Base-by-base conservation (phyloP, 2,113 vertebrate genomes). In the Misgurnus anguillicaudatus region DNA sequence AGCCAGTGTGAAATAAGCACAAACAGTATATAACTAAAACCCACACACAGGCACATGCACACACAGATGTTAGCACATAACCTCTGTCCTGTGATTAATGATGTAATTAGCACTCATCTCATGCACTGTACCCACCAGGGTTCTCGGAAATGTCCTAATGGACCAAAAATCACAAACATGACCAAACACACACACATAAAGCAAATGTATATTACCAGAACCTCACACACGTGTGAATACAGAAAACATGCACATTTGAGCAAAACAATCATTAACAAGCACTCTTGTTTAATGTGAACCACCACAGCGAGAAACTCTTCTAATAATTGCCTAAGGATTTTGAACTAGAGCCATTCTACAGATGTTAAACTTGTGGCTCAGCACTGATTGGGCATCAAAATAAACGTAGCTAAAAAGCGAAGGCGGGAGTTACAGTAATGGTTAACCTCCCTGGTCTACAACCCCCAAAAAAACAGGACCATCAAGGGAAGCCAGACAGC, bases 81-180 rank as follows among this genome's bases (percentile, higher is more conserved):
- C 68, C 73, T 77, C 78, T 86, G 79, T 76, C 77, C 60, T 13
- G 71, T 78, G 78, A 63, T 83, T 85, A 83, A 74, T n/a, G 55
- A 24, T 80, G 81, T 87, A 83, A 89, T 90, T 86, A 89, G 76
- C 70, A 41, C 58, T 21, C 24, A 60, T 86, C 78, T 73, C 69
- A 77, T 31, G 80, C 79, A 58, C 75, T 61, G 60, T 47, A 41
- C 57, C 21, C 21, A 75, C 80, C 69, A 42, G n/a, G 66, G 21
- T 75, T 60, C 3, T 71, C 24, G 57, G 61, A 75, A 75, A 64
- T 68, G 70, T 64, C 42, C 83, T 86, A 86, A 88, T 86, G 79
- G 87, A 83, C 81, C 21, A 10, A 74, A 78, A 48, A 58, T 9
- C 36, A 72, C 24, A 36, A n/a, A 78, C 73, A 71, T 69, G 24